Percentiles rank a stretch among this genome's conserved stretches.
These are phyloP conservation scores for Thomomys bottae DNA, from an alignment of 2,113 vertebrate species.

Conservation along the genomic window DNA sequence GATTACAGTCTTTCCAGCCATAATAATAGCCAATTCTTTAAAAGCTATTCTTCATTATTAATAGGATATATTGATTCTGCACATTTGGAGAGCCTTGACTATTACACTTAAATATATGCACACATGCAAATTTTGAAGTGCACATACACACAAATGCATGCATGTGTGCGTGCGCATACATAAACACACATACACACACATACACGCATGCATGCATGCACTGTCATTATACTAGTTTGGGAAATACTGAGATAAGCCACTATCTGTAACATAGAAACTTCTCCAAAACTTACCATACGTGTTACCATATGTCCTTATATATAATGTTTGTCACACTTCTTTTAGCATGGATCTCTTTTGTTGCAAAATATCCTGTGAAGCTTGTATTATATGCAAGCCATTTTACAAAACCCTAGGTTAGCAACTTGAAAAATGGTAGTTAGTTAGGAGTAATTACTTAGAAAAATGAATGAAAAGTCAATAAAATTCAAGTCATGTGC, in stretches of 20 bases:
- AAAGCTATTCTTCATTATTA: background rate
- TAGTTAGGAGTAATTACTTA: background rate
- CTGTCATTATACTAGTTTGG: slow-evolving; percentile 9
- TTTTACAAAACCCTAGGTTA: slow-evolving; percentile 12
- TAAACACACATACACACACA: background rate
- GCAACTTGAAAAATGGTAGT: background rate
- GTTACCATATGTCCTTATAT: slow-evolving; percentile 11
- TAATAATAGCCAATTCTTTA: background rate
- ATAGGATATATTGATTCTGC: background rate
- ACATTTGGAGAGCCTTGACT: background rate
- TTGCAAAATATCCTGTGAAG: slow-evolving; percentile 40
- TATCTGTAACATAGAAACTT: slow-evolving; percentile 40
- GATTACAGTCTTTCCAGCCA: background rate
- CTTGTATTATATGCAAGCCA: background rate
- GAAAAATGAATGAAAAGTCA: background rate
- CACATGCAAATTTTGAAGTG: background rate
- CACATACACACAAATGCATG: background rate
- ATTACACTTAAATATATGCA: background rate
- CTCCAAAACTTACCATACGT: background rate
- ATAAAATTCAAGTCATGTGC: background rate
- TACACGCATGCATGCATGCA: background rate
- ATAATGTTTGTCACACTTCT: slow-evolving; percentile 39
- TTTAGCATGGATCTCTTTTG: slow-evolving; percentile 6
- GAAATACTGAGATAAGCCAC: slow-evolving; percentile 5
- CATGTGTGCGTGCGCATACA: background rate